These are phyloP conservation scores for Lepilemur septentrionalis DNA, from an alignment of 2,797 vertebrate species.

Conservation along the genomic window DNA sequence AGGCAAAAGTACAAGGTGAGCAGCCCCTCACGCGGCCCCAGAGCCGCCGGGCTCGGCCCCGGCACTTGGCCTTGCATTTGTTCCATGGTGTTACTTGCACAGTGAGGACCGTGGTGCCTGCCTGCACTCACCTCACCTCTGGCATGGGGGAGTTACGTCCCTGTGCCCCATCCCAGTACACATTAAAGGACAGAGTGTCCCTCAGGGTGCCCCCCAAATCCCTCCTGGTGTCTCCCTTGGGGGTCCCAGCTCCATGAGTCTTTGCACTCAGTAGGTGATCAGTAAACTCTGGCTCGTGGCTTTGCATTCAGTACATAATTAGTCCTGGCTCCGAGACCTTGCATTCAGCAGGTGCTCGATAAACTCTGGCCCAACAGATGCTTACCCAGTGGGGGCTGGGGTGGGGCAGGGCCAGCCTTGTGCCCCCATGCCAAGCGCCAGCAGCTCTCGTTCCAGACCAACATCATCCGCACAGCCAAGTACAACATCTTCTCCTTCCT, in stretches of 20 bases:
- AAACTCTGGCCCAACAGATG: not conserved
- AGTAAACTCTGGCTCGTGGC: no score
- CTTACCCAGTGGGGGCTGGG: not conserved
- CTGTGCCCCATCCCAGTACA: not conserved
- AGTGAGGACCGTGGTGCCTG: not conserved
- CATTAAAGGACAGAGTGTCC: rapidly evolving
- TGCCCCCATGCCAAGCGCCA: rapidly evolving
- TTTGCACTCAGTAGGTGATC: not conserved
- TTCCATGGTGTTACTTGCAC: not conserved
- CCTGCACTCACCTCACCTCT: not conserved
- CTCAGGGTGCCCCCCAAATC: not conserved
- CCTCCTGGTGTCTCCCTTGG: not conserved
- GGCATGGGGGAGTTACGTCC: rapidly evolving
- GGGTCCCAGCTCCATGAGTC: not conserved
- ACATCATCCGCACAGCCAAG: constrained; percentile 91
- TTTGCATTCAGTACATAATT: not conserved
- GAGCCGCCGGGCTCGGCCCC: not conserved
- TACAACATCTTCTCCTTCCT: constrained; percentile 94
- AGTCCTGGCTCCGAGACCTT: not conserved
- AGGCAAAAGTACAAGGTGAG: constrained; percentile 89
- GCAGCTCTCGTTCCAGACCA: constrained; percentile 85
- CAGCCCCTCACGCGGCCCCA: rapidly evolving
- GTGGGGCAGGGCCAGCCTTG: not conserved
- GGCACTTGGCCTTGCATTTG: not conserved
- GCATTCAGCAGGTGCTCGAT: not conserved